Evolutionary conservation across 2,797 vertebrate species (phyloP).

Genomic region (Bucorvus abyssinicus): DNA sequence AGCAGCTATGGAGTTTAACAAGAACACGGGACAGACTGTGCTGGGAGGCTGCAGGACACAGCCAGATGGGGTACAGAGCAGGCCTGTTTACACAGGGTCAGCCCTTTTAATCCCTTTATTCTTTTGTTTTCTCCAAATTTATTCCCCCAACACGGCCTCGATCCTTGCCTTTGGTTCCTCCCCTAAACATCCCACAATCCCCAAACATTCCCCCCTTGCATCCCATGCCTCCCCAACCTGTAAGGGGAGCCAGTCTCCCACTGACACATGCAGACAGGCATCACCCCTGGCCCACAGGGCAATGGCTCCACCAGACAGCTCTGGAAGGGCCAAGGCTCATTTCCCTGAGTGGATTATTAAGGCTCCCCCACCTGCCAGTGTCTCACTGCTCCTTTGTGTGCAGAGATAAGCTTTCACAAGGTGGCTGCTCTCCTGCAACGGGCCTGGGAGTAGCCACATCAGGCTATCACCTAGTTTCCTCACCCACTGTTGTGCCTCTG

Average conservation of each 20-base stretch:
- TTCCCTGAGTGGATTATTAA: not conserved
- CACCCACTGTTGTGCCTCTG: not conserved
- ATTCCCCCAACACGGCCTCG: not conserved
- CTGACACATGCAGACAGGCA: not conserved
- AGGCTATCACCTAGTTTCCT: not conserved
- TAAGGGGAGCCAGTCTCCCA: not conserved
- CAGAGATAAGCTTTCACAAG: not conserved
- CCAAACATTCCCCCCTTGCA: not conserved
- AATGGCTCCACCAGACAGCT: not conserved
- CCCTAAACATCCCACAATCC: not conserved
- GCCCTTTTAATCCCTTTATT: not conserved
- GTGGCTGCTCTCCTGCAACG: not conserved
- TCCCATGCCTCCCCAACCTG: not conserved
- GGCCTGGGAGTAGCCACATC: not conserved
- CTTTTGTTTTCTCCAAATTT: not conserved
- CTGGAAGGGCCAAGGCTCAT: not conserved
- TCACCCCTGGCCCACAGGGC: not conserved
- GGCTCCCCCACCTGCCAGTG: not conserved
- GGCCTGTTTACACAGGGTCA: not conserved
- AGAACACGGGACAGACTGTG: accelerated
- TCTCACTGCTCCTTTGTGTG: not conserved
- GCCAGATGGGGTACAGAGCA: not conserved
- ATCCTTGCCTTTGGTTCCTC: not conserved
- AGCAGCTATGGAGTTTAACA: not conserved
- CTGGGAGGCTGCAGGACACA: not conserved